Conservation (phyloP, 2,797 vertebrate species). For the Benthosema pterotum region DNA sequence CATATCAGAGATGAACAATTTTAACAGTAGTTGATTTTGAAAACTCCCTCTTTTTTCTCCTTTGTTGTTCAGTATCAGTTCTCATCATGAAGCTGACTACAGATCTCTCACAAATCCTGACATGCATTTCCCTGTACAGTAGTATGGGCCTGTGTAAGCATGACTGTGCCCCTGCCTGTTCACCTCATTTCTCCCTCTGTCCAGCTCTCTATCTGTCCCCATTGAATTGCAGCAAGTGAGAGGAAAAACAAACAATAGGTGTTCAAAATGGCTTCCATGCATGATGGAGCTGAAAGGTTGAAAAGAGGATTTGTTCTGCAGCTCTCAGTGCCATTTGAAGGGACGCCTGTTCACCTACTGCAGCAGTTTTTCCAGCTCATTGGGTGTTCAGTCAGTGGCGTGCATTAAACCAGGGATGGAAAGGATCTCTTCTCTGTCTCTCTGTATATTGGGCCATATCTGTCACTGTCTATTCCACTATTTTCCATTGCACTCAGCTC, state of each 20-base stretch:
- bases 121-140: constrained; percentile 27
- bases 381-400: constrained; percentile 7
- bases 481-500: no score
- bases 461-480: no score
- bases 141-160: constrained; percentile 36
- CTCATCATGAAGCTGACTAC: constrained; percentile 26
- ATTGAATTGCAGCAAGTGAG: constrained; percentile 31
- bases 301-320: constrained; percentile 42
- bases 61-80: neutral
- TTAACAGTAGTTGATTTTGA: neutral
- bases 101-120: constrained; percentile 27
- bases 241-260: constrained; percentile 61
- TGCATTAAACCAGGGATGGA: neutral
- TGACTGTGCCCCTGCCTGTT: constrained; percentile 5
- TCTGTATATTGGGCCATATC: no score
- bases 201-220: constrained; percentile 28
- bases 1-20: neutral
- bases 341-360: constrained; percentile 20
- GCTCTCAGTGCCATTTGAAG: constrained; percentile 27
- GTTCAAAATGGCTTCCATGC: constrained; percentile 41
- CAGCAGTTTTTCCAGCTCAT: constrained; percentile 70
- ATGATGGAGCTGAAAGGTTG: constrained; percentile 29
- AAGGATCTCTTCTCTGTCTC: constrained; percentile 6
- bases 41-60: neutral
- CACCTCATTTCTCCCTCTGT: constrained; percentile 7